phyloP scores from a whole-genome alignment of 2,888 invertebrate species.

The Callimorpha dominula region DNA sequence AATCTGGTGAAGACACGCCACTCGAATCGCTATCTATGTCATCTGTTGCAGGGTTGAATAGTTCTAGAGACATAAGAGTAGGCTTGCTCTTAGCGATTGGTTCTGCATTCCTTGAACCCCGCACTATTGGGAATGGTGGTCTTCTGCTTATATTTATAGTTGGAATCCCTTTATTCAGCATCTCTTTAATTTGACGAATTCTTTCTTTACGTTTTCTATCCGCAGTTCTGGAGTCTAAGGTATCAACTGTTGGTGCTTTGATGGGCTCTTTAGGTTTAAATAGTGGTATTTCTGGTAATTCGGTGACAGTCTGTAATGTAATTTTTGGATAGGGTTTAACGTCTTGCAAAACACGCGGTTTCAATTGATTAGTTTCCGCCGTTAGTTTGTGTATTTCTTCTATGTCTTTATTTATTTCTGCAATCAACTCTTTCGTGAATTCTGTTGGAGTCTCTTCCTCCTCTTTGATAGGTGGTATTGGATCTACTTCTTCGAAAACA shows the following conservation, averaged over 20 bases:
- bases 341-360: conserved; percentile 80
- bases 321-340: conserved; percentile 86
- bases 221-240: conserved; percentile 77
- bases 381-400: conserved; percentile 84
- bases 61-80: conserved; percentile 92
- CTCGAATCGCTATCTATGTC: conserved; percentile 96
- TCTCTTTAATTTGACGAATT: conserved; percentile 90
- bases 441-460: conserved; percentile 79
- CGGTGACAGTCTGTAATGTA: conserved; percentile 87
- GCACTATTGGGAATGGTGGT: conserved; percentile 90
- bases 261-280: conserved; percentile 77
- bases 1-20: conserved; percentile 95
- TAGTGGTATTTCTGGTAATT: conserved; percentile 88
- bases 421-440: conserved; percentile 73
- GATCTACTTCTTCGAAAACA: conserved; percentile 76
- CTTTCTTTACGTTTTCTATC: conserved; percentile 88
- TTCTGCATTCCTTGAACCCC: conserved; percentile 88
- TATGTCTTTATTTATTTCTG: conserved; percentile 82
- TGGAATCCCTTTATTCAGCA: conserved; percentile 90
- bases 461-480: conserved; percentile 80
- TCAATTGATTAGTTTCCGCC: conserved; percentile 76
- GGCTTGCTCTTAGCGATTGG: conserved; percentile 90
- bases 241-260: conserved; percentile 71
- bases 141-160: conserved; percentile 83
- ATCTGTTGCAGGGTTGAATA: conserved; percentile 96